phyloP scores from a whole-genome alignment of 2,888 invertebrate species.

The Tenthredo distinguenda region DNA sequence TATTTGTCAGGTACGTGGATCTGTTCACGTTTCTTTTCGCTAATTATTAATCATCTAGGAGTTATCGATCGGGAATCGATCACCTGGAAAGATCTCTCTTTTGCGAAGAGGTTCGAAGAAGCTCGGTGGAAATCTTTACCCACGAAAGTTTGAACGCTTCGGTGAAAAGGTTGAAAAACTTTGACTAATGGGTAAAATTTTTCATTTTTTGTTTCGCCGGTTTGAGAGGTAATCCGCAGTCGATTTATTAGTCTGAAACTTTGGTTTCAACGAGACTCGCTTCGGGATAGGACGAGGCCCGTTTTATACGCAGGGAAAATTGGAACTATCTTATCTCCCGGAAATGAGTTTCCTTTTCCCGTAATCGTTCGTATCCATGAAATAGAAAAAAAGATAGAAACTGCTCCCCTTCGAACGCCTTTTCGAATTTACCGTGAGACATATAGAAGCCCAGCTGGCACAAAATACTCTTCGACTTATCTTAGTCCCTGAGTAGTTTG shows the following conservation, averaged over 20 bases:
- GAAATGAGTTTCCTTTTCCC: conserved; percentile 33
- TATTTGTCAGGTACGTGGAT: conserved; percentile 26
- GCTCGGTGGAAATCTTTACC: neutral
- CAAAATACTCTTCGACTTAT: too few relatives aligned
- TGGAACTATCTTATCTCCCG: conserved; percentile 28
- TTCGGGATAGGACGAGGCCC: neutral
- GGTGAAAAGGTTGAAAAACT: neutral
- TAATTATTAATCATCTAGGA: neutral
- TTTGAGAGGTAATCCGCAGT: neutral
- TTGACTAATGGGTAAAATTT: neutral
- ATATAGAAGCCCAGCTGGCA: too few relatives aligned
- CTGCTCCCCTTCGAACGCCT: neutral
- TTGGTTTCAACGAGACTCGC: neutral
- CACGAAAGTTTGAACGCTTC: neutral
- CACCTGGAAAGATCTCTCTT: neutral
- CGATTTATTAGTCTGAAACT: neutral
- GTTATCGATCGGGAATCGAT: neutral
- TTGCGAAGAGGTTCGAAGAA: neutral
- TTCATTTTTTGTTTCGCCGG: neutral
- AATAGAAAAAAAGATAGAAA: conserved; percentile 2
- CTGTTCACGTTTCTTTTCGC: neutral
- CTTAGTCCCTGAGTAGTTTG: too few relatives aligned
- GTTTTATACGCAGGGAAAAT: neutral
- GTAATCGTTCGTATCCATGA: conserved; percentile 10
- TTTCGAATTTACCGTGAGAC: conserved; percentile 25